These are phyloP conservation scores for Anguilla japonica DNA, from an alignment of 2,113 vertebrate species.

Conservation along the genomic window DNA sequence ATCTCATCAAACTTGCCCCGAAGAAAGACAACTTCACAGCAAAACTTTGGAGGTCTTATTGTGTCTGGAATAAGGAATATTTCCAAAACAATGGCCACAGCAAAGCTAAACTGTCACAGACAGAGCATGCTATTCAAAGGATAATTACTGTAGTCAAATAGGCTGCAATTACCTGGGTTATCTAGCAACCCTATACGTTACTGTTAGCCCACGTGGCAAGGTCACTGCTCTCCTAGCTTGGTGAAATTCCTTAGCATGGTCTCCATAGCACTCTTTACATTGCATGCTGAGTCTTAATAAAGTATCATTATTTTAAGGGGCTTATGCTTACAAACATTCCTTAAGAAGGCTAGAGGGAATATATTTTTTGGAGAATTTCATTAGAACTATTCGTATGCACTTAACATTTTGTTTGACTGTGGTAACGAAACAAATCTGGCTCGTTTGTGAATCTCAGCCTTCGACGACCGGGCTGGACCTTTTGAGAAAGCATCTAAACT, in stretches of 20 bases:
- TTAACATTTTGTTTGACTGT: not conserved
- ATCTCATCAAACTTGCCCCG: not conserved
- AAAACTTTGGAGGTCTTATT: not conserved
- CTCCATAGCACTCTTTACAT: not conserved
- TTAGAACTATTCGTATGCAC: too few relatives aligned
- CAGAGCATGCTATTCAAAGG: not conserved
- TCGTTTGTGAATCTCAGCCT: not conserved
- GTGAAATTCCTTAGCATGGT: not conserved
- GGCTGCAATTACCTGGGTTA: not conserved
- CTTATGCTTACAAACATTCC: not conserved
- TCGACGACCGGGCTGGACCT: not conserved
- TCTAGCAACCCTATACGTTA: not conserved
- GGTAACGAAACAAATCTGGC: not conserved
- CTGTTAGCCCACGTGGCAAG: not conserved
- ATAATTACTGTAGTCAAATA: not conserved
- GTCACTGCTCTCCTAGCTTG: not conserved
- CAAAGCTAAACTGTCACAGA: not conserved
- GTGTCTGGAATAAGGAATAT: not conserved
- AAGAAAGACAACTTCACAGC: not conserved
- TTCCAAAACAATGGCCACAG: slow-evolving; percentile 1
- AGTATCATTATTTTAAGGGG: not conserved
- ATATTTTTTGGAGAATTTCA: not conserved
- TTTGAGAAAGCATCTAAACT: not conserved
- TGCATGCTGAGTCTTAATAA: not conserved
- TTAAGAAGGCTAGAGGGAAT: not conserved